A percentile compares a stretch with the other conserved stretches of the same genome.
Conservation (phyloP, 2,113 vertebrate genomes). For the Halcyon senegalensis region DNA sequence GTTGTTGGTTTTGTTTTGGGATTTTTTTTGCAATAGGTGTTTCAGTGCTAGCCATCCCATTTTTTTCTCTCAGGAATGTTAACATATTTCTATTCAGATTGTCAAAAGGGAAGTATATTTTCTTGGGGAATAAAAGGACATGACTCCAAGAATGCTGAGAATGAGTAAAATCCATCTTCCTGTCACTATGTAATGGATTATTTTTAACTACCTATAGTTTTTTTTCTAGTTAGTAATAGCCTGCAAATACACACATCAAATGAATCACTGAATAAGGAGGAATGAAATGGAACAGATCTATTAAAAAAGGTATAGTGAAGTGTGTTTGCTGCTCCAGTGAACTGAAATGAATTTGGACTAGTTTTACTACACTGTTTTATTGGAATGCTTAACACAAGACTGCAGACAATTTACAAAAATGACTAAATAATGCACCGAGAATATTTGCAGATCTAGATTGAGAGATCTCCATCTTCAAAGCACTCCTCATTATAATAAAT, state of each 20-base stretch:
- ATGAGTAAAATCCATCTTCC: slow-evolving; percentile 36
- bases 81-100: not conserved
- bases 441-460: not conserved
- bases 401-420: not conserved
- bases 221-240: not conserved
- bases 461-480: not conserved
- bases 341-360: not conserved
- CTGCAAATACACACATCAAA: slow-evolving; percentile 1
- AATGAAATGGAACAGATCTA: slow-evolving; percentile 18
- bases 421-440: not conserved
- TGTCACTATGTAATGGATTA: not conserved
- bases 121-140: not conserved
- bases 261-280: slow-evolving; percentile 1
- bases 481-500: not conserved
- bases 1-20: too few relatives aligned
- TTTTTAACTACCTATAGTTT: slow-evolving; percentile 10
- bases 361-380: not conserved
- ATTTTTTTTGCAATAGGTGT: not conserved
- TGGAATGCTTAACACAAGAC: not conserved
- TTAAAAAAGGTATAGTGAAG: not conserved
- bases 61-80: not conserved
- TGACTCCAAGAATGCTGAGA: not conserved
- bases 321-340: not conserved
- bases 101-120: not conserved
- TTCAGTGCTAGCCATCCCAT: not conserved